These are phyloP conservation scores for Neodontobutis hainanensis DNA, from an alignment of 2,113 vertebrate genomes.

Conservation along the genomic window DNA sequence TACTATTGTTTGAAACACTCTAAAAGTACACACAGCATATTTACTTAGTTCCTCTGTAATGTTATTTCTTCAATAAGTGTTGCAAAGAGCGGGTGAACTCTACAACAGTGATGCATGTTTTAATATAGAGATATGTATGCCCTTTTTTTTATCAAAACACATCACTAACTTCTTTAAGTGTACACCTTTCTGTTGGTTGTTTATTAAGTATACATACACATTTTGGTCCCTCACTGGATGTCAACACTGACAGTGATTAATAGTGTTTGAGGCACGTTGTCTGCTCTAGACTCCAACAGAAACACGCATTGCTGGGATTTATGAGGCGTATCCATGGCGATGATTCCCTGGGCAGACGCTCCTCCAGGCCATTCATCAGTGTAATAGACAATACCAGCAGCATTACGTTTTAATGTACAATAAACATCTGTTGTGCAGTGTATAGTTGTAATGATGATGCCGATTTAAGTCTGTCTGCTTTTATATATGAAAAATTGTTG, in stretches of 20 bases:
- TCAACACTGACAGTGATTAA: conserved; percentile 31
- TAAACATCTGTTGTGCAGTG: conserved; percentile 27
- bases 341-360: conserved; percentile 30
- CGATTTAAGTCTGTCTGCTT: background rate
- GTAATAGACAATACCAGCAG: conserved; percentile 46
- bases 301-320: conserved; percentile 49
- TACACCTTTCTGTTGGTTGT: conserved; percentile 15
- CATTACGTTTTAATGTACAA: conserved; percentile 44
- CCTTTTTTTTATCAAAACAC: background rate
- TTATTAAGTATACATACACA: conserved; percentile 27
- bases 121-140: too few relatives aligned
- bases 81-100: too few relatives aligned
- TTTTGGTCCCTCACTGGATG: background rate
- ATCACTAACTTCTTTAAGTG: conserved; percentile 13
- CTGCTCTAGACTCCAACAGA: conserved; percentile 43
- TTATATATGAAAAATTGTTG: background rate
- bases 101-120: background rate
- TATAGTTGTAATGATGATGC: background rate
- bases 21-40: too few relatives aligned
- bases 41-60: too few relatives aligned
- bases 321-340: conserved; percentile 56
- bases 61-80: too few relatives aligned
- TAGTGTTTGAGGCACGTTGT: conserved; percentile 29
- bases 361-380: conserved; percentile 40
- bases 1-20: too few relatives aligned